Base-by-base conservation (phyloP, 2,888 invertebrate genomes). In the Noctua fimbriata region DNA sequence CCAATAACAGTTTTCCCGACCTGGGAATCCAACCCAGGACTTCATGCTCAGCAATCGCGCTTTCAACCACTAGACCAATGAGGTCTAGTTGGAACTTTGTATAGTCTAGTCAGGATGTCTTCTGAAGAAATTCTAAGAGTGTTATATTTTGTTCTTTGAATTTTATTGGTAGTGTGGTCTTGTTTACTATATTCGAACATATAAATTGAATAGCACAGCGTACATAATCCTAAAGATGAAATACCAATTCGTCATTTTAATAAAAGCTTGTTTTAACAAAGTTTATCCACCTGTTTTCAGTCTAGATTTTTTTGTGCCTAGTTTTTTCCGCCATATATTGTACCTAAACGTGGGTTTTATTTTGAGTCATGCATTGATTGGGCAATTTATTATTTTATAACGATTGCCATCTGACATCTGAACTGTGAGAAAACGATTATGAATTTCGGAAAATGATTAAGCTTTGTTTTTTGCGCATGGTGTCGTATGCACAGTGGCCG, bases 361-460 rank as follows among this genome's bases (percentile, higher is more conserved):
- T 36, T 65, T n/a, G 52, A 65, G 75, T 55, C 75, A 47, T 36
- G 82, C 28, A 28, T 65, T 79, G 79, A 79, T 82, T 79, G 28
- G 52, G 55, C 36, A 82, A 82, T 82, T 66, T 66, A 66, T 82
- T 79, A 82, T 79, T 75, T 66, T 75, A 47, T 41, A 82, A 82
- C 82, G 75, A 65, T 55, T 24, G 10, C 41, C 24, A 18, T n/a
- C 18, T 55, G 65, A 79, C 63, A 79, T 44, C 44, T 36, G 75
- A 82, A 36, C 16, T 82, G 36, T 65, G 65, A 76, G 76, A 82
- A 65, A 28, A 82, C 4, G 1, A 74, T 55, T 65, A 41, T 36
- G 36, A 18, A 49, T 49, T 41, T 79, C 58, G 21, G 18, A 14
- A 47, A n/a, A 49, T 76, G 0, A 21, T 36, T 49, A 47, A 58